phyloP scores from a whole-genome alignment of 1,140 invertebrate species.

The Cotesia vestalis region DNA sequence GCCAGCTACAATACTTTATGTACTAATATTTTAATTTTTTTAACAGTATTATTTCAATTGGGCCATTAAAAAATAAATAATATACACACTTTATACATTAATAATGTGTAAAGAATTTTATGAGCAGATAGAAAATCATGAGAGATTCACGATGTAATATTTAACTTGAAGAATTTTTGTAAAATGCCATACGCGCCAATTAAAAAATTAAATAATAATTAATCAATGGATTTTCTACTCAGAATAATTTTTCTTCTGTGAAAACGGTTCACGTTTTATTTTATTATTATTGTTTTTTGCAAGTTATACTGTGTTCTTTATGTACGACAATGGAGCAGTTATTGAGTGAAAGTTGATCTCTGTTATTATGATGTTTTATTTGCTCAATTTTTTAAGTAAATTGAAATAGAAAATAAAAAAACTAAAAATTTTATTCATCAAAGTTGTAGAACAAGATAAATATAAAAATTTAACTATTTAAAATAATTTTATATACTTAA shows the following conservation, averaged over 20 bases:
- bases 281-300: too few relatives aligned
- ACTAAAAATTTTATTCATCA: too few relatives aligned
- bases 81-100: not conserved
- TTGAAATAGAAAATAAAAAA: too few relatives aligned
- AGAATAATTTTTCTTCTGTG: too few relatives aligned
- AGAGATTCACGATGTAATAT: not conserved
- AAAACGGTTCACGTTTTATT: too few relatives aligned
- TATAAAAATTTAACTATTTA: not conserved
- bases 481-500: not conserved
- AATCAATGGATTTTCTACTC: too few relatives aligned
- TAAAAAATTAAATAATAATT: too few relatives aligned
- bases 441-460: not conserved
- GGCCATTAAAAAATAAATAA: not conserved
- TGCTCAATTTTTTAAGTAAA: too few relatives aligned
- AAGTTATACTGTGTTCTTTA: too few relatives aligned
- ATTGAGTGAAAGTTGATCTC: too few relatives aligned
- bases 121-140: not conserved
- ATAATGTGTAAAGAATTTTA: not conserved
- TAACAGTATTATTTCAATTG: not conserved
- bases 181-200: not conserved
- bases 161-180: not conserved
- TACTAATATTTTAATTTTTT: not conserved
- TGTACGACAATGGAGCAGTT: too few relatives aligned
- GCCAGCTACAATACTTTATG: not conserved
- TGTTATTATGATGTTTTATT: too few relatives aligned